phyloP scores from a whole-genome alignment of 2,888 invertebrate genomes.

The Phanerotoma sp. region DNA sequence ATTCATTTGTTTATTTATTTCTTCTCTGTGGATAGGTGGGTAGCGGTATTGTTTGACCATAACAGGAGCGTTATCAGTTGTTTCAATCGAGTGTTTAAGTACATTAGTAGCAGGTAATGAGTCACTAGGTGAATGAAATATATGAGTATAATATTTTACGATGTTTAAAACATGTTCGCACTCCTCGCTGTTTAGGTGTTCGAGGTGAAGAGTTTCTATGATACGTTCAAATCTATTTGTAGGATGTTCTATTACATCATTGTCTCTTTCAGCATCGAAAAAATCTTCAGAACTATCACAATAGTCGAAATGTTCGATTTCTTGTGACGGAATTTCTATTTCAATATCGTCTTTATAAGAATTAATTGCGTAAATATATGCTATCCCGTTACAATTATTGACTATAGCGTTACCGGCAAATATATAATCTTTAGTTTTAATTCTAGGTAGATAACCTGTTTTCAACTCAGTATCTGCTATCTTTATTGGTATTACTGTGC shows the following conservation, averaged over 20 bases:
- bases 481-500: too few relatives aligned
- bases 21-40: neutral
- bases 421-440: constrained; percentile 3
- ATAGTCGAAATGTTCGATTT: neutral
- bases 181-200: neutral
- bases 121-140: constrained; percentile 11
- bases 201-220: neutral
- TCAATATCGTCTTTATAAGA: constrained; percentile 10
- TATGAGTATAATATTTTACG: neutral
- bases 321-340: constrained; percentile 8
- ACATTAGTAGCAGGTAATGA: neutral
- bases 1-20: neutral
- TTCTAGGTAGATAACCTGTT: constrained; percentile 12
- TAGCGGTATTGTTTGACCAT: neutral
- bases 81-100: neutral
- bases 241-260: neutral
- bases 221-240: neutral
- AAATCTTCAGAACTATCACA: constrained; percentile 3
- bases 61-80: neutral
- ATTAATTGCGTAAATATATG: constrained; percentile 17
- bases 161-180: neutral
- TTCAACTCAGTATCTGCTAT: too few relatives aligned
- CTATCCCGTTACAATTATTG: constrained; percentile 4
- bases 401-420: constrained; percentile 21
- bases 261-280: neutral